A percentile compares a stretch with the other conserved stretches of the same genome.
Evolutionary conservation across 2,797 vertebrate species (phyloP).

Genomic region (Chiroxiphia lanceolata): DNA sequence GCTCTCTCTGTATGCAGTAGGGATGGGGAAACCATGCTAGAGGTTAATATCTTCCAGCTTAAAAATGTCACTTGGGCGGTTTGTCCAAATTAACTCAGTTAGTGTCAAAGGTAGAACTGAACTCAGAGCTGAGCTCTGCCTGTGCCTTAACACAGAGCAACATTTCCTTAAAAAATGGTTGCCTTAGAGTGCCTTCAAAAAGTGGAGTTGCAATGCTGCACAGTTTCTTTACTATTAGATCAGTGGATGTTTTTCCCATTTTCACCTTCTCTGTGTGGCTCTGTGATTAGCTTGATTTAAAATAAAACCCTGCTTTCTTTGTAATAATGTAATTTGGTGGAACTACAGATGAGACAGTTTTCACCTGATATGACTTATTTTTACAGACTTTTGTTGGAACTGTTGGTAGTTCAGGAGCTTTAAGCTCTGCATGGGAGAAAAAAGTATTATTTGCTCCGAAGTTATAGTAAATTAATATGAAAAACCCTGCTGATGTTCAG

Average conservation of each 20-base stretch:
- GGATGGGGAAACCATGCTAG: neutral
- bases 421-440: neutral
- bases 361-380: neutral
- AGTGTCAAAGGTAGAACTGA: neutral
- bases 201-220: neutral
- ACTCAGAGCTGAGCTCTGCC: neutral
- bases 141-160: neutral
- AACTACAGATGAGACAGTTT: neutral
- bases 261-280: neutral
- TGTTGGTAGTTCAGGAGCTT: neutral
- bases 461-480: neutral
- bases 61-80: neutral
- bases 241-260: neutral
- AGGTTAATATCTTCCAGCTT: neutral
- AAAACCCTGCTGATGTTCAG: neutral
- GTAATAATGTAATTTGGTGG: neutral
- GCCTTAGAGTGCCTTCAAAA: neutral
- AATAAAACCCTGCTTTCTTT: neutral
- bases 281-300: constrained; percentile 4
- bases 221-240: neutral
- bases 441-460: neutral
- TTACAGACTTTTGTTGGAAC: neutral
- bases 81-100: neutral
- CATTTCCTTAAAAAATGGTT: neutral
- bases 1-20: neutral